phyloP scores from a whole-genome alignment of 2,888 invertebrate genomes.

The Buathra laborator region DNA sequence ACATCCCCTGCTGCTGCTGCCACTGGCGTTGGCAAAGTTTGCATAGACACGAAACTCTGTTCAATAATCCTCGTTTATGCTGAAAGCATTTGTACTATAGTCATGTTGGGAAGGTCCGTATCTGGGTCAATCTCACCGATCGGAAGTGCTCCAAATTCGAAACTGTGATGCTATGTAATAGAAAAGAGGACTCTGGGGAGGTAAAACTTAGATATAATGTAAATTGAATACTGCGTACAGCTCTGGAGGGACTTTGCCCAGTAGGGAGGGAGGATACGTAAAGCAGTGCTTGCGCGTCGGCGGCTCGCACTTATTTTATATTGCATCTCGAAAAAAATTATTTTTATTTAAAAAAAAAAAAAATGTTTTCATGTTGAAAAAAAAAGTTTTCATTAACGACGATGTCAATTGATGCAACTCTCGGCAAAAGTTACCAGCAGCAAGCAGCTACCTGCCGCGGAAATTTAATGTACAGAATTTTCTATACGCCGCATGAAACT shows the following conservation, averaged over 20 bases:
- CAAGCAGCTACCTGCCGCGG: no score
- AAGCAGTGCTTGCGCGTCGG: no score
- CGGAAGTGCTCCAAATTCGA: conserved; percentile 19
- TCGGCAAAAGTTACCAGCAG: no score
- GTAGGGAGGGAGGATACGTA: not conserved
- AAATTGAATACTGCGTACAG: conserved; percentile 31
- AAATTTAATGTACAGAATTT: no score
- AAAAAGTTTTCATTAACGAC: no score
- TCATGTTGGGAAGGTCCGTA: not conserved
- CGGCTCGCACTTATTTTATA: no score
- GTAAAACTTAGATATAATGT: conserved; percentile 34
- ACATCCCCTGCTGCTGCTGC: not conserved
- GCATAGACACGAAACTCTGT: conserved; percentile 22
- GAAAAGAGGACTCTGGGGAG: not conserved
- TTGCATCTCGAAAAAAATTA: no score
- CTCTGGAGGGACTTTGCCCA: not conserved
- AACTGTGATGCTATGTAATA: conserved; percentile 11
- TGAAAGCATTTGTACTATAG: conserved; percentile 22
- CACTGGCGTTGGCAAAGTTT: conserved; percentile 20
- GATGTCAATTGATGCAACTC: no score
- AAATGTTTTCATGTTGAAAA: no score
- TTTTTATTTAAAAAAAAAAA: no score
- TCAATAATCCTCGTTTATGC: conserved; percentile 39
- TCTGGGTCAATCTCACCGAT: conserved; percentile 28
- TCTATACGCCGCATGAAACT: no score